Percentiles rank a stretch among this genome's conserved stretches.
These are phyloP conservation scores for Pocillopora verrucosa DNA, from an alignment of 64 coral and sea anemone genomes.

Conservation along the genomic window DNA sequence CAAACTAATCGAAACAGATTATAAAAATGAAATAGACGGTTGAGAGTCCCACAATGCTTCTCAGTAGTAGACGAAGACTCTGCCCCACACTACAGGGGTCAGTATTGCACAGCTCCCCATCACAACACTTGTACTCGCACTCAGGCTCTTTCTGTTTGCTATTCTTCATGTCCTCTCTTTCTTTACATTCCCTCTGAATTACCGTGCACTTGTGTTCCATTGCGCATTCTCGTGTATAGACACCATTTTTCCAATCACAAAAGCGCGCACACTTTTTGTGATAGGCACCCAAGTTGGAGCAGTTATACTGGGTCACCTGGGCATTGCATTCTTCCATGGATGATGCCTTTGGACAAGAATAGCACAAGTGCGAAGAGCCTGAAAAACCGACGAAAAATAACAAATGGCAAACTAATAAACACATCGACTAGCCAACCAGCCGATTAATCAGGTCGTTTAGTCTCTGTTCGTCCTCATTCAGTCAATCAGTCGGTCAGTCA, in stretches of 20 bases:
- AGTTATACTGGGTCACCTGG: neutral
- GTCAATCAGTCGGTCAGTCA: neutral
- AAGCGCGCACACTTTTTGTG: neutral
- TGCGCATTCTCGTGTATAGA: neutral
- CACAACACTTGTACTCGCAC: conserved; percentile 5
- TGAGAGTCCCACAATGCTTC: neutral
- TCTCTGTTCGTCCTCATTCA: neutral
- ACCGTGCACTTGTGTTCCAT: neutral
- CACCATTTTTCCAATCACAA: neutral
- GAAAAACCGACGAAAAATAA: neutral
- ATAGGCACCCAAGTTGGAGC: neutral
- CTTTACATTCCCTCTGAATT: neutral
- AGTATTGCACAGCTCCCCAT: neutral
- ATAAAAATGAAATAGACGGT: neutral
- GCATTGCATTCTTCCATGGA: neutral
- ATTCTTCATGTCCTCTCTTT: neutral
- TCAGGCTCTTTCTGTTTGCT: neutral
- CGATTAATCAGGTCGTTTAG: neutral
- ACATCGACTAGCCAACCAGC: neutral
- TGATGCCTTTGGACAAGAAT: neutral
- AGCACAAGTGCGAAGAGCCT: neutral
- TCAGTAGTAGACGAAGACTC: neutral
- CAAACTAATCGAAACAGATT: neutral
- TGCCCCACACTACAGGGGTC: neutral
- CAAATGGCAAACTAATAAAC: too few relatives aligned